Conservation (phyloP, 2,113 vertebrate species). For the Syngnathus floridae region DNA sequence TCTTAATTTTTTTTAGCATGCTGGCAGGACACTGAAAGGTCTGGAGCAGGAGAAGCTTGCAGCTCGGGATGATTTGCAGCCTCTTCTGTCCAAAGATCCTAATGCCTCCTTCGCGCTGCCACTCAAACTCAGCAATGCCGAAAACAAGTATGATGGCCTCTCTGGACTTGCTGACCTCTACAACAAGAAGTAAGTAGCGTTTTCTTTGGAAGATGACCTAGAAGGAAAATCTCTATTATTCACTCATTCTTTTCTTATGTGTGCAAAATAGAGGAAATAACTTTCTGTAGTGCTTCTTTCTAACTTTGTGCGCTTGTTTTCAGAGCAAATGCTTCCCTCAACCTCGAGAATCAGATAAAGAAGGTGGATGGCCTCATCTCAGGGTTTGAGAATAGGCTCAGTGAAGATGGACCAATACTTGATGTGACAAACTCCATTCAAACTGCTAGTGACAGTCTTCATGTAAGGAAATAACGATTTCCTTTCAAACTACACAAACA, state of each 20-base stretch:
- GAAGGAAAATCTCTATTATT: background rate
- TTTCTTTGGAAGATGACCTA: background rate
- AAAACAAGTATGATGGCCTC: slow-evolving; percentile 77
- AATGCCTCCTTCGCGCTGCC: slow-evolving; percentile 73
- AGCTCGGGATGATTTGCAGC: slow-evolving; percentile 76
- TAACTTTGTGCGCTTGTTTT: background rate
- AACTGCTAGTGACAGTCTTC: slow-evolving; percentile 68
- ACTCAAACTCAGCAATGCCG: slow-evolving; percentile 70
- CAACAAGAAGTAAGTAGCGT: slow-evolving; percentile 79
- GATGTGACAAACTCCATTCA: slow-evolving; percentile 72
- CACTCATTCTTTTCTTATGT: background rate
- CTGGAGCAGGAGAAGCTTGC: slow-evolving; percentile 76
- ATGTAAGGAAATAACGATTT: slow-evolving; percentile 67
- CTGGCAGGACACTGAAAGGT: slow-evolving; percentile 65
- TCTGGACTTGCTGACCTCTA: slow-evolving; percentile 77
- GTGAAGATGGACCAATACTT: slow-evolving; percentile 73
- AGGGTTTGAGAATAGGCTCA: slow-evolving; percentile 78
- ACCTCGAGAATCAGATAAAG: slow-evolving; percentile 81
- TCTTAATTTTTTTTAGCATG: slow-evolving; percentile 60
- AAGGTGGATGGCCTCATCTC: slow-evolving; percentile 77
- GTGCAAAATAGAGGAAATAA: background rate
- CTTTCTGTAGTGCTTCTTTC: background rate
- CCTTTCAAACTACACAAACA: slow-evolving; percentile 3
- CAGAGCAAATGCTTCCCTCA: slow-evolving; percentile 83
- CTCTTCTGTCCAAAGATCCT: slow-evolving; percentile 68